Evolutionary conservation across 2,113 vertebrate genomes (phyloP).

Genomic region (Leuciscus idus): DNA sequence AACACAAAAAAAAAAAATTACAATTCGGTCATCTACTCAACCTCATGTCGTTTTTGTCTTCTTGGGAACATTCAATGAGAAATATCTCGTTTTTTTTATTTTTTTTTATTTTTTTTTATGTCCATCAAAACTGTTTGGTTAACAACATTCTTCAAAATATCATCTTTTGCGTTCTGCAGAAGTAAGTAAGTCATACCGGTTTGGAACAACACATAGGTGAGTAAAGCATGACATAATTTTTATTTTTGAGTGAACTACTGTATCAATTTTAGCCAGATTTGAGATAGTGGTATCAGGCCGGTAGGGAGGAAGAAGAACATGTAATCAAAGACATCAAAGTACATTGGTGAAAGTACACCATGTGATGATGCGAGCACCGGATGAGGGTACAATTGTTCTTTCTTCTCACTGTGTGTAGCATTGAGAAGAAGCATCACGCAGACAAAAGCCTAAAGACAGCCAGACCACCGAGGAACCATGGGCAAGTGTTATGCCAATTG

Average conservation of each 20-base stretch:
- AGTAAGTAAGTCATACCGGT: not conserved
- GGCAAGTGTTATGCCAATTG: constrained; percentile 22
- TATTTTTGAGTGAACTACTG: not conserved
- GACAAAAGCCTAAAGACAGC: constrained; percentile 13
- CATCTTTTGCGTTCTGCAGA: not conserved
- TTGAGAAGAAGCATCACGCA: not conserved
- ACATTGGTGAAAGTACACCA: not conserved
- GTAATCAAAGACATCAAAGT: constrained; percentile 20
- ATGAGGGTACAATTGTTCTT: not conserved
- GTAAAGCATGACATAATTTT: not conserved
- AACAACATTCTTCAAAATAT: not conserved
- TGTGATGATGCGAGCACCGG: not conserved
- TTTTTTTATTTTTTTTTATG: no score
- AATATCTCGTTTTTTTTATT: accelerated
- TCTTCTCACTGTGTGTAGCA: not conserved
- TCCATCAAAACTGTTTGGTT: not conserved
- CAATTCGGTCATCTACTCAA: no score
- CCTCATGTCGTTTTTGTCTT: no score
- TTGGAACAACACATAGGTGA: not conserved
- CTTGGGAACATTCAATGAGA: not conserved
- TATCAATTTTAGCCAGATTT: not conserved
- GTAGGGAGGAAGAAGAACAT: not conserved
- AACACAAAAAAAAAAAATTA: no score
- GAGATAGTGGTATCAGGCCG: not conserved
- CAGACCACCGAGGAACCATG: not conserved